A percentile compares a stretch with the other conserved stretches of the same genome.
phyloP scores from a whole-genome alignment of 2,113 vertebrate genomes.

The Psittacula cyanocephala region DNA sequence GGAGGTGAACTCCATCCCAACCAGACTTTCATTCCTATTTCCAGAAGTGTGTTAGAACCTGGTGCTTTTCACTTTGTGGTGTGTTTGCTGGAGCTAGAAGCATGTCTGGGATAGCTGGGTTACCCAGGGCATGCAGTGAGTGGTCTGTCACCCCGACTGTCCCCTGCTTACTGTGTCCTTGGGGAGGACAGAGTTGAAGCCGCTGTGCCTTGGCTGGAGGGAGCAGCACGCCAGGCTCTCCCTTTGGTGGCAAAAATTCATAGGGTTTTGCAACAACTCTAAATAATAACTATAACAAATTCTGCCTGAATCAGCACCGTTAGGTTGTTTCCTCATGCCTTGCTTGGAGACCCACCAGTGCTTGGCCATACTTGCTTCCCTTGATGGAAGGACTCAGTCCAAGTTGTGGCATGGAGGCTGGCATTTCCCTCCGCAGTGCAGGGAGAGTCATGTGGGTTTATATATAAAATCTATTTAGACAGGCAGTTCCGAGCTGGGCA shows the following conservation, averaged over 20 bases:
- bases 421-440: neutral
- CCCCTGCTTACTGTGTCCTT: neutral
- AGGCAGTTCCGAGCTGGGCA: no score
- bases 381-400: accelerated
- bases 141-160: accelerated
- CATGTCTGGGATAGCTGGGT: accelerated
- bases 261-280: neutral
- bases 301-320: neutral
- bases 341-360: neutral
- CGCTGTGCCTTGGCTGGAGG: neutral
- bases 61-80: neutral
- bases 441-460: neutral
- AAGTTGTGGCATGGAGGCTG: neutral
- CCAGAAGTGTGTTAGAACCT: neutral
- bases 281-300: neutral
- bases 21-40: neutral
- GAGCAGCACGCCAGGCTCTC: neutral
- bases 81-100: neutral
- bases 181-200: neutral
- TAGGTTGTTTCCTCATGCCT: neutral
- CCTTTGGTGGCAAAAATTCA: accelerated
- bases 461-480: neutral
- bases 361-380: neutral
- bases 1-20: neutral
- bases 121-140: neutral